A percentile compares a stretch with the other conserved stretches of the same genome.
These are phyloP conservation scores for Parnassius mnemosyne DNA, from an alignment of 2,888 invertebrate genomes.

Conservation along the genomic window DNA sequence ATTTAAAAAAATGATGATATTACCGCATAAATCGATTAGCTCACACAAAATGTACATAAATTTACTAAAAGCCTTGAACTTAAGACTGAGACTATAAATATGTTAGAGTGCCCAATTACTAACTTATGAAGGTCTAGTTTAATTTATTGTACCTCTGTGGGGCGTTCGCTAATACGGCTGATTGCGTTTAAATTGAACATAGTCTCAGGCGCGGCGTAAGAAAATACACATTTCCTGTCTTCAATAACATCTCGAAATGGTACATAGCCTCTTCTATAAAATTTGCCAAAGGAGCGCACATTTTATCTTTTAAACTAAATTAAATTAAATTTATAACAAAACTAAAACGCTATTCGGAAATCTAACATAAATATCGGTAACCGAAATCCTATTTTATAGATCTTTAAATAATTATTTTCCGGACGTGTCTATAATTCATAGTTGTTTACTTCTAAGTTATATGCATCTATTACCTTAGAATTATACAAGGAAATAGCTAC, in stretches of 20 bases:
- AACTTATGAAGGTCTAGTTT: constrained; percentile 45
- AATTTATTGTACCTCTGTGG: constrained; percentile 43
- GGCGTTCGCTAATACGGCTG: constrained; percentile 32
- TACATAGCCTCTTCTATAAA: constrained; percentile 56
- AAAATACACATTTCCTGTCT: constrained; percentile 60
- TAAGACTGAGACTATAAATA: constrained; percentile 22
- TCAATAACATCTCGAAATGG: constrained; percentile 47
- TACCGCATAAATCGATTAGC: no score
- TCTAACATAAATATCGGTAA: no score
- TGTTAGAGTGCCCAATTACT: constrained; percentile 33
- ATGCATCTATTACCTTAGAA: no score
- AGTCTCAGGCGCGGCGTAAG: constrained; percentile 43
- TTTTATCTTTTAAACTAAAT: neutral
- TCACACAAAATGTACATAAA: neutral
- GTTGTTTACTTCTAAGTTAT: no score
- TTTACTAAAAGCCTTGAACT: constrained; percentile 6
- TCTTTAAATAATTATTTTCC: no score
- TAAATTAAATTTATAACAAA: neutral
- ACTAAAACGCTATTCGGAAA: no score
- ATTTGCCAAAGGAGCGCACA: constrained; percentile 42
- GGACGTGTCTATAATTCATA: no score
- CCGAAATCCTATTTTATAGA: no score
- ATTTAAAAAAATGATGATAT: no score
- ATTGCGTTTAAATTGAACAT: constrained; percentile 34
- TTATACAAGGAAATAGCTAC: no score